Conservation (phyloP, 2,113 vertebrate genomes). For the zebrafish (Danio rerio) region DNA sequence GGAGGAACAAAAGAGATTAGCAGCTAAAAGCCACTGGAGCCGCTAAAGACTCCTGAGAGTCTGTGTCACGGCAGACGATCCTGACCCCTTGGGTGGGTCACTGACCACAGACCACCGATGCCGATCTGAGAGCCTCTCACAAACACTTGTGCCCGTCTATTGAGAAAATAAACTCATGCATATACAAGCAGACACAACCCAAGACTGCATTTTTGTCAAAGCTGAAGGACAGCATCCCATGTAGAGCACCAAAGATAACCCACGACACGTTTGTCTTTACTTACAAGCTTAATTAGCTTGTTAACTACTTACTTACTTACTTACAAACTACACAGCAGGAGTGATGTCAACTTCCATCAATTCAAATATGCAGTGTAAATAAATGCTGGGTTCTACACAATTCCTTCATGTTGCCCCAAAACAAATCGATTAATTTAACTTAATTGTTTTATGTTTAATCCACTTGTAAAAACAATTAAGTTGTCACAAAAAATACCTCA, state of each 20-base stretch:
- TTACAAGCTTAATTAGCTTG: not conserved
- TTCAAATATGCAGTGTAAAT: no score
- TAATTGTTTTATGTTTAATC: no score
- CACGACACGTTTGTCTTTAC: not conserved
- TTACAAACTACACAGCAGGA: no score
- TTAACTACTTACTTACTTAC: no score
- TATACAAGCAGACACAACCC: not conserved
- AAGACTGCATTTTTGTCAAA: not conserved
- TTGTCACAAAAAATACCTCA: no score
- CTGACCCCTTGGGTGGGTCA: conserved; percentile 45
- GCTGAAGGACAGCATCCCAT: not conserved
- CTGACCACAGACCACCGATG: conserved; percentile 40
- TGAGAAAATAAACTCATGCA: conserved; percentile 14
- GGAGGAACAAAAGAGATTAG: conserved; percentile 55
- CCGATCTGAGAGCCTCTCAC: conserved; percentile 7
- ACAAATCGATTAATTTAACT: no score
- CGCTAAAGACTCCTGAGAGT: conserved; percentile 43
- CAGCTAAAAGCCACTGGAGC: conserved; percentile 51
- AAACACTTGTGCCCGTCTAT: conserved; percentile 14
- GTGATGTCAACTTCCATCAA: no score
- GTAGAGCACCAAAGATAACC: not conserved
- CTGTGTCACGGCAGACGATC: conserved; percentile 23
- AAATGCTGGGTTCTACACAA: no score
- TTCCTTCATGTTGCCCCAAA: no score
- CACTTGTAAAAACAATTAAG: no score